Base-by-base conservation (phyloP, 2,888 invertebrate genomes). In the Polymixis flavicincta region DNA sequence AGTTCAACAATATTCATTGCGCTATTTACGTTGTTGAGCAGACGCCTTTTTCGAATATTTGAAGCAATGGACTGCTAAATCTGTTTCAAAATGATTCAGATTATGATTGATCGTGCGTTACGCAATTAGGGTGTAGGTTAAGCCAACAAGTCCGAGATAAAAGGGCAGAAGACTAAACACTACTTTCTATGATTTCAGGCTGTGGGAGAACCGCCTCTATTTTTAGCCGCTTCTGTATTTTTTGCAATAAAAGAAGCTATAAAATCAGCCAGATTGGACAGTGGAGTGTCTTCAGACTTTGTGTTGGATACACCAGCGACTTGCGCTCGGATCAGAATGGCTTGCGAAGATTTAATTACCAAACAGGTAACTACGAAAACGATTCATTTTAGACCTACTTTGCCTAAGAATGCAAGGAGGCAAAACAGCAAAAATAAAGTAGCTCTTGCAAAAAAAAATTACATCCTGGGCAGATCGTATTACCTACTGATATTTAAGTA, bases 171-270 rank as follows among this genome's bases (percentile, higher is more conserved):
- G 4, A 42, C 17, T 63, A 45, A n/a, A 50, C 1, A 45, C 7
- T 48, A 54, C 5, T n/a, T 25, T 69, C 55, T 69, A 50, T 68
- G 48, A 78, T 96, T 96, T 52, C 88, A 99, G 98, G 99, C 99
- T 79, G 97, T 99, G 25, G 99, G 99, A 0, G 99, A 99, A 93
- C 99, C 99, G 0, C 99, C 99, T 0, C 94, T 99, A 5, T 99
- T 99, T 92, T 96, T 99, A 61, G 98, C 99, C 0, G 97, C 98
- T 13, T 98, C 99, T 0, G 97, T 97, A 1, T 98, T 98, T 92
- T 99, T 98, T 90, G 99, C 99, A 0, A 98, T 99, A 78, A 98
- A 98, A 91, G 98, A 98, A 90, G 99, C 99, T 0, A 98, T 99
- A 70, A 97, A 97, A 89, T 97, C 98, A 0, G 98, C 98, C 1